Evolutionary conservation across 2,888 invertebrate species (phyloP).

Genomic region (Omphaloscelis lunosa): DNA sequence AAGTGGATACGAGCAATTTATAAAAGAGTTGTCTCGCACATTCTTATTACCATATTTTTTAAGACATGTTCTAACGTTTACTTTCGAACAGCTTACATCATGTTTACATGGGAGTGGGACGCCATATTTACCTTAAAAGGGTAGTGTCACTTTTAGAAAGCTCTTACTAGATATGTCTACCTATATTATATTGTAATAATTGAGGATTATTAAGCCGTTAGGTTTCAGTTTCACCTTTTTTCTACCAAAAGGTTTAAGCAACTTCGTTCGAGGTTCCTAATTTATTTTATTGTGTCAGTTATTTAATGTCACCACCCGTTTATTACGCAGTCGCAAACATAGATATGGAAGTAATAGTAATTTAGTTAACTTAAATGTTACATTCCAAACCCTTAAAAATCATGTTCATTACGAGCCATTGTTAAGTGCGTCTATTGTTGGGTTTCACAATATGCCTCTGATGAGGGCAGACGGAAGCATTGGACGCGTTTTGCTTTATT

Average conservation of each 20-base stretch:
- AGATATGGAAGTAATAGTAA: conserved; percentile 24
- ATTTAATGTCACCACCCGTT: neutral
- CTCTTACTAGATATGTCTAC: conserved; percentile 69
- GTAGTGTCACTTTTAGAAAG: conserved; percentile 78
- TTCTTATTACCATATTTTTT: conserved; percentile 52
- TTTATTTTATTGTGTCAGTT: neutral
- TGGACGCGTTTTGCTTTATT: conserved; percentile 51
- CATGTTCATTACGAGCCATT: conserved; percentile 76
- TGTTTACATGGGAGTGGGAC: conserved; percentile 58
- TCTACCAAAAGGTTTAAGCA: neutral
- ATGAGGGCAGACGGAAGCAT: conserved; percentile 68
- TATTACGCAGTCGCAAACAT: conserved; percentile 1
- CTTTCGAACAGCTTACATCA: conserved; percentile 61
- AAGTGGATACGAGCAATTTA: conserved; percentile 38
- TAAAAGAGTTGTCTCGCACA: conserved; percentile 33
- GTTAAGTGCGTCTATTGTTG: conserved; percentile 74
- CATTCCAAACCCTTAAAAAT: conserved; percentile 59
- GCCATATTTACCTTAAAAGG: conserved; percentile 76
- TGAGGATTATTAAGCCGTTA: neutral
- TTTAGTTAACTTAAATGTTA: conserved; percentile 57
- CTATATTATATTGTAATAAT: conserved; percentile 27
- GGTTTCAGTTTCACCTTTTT: neutral
- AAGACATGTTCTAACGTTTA: conserved; percentile 56
- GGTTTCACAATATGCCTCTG: conserved; percentile 72
- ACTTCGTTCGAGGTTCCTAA: neutral